Evolutionary conservation across 2,888 invertebrate species (phyloP).

Genomic region (Patella ulyssiponensis): DNA sequence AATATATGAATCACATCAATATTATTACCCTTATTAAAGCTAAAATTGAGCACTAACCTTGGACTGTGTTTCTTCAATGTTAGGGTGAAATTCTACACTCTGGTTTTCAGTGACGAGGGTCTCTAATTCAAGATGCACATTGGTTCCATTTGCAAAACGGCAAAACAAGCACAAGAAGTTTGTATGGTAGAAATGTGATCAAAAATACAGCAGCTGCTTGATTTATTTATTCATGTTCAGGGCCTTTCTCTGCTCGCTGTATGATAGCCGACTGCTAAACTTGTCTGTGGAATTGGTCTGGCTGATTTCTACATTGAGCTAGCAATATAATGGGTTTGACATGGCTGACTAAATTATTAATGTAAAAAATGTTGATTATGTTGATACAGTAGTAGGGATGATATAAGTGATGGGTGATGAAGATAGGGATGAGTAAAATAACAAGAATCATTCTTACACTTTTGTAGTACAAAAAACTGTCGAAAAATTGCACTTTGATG

Average conservation of each 20-base stretch:
- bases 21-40: too few relatives aligned
- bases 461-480: too few relatives aligned
- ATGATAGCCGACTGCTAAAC: neutral
- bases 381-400: too few relatives aligned
- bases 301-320: neutral
- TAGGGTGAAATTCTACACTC: neutral
- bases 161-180: slow-evolving; percentile 9
- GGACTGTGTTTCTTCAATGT: neutral
- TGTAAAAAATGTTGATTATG: neutral
- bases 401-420: too few relatives aligned
- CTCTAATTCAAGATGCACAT: slow-evolving; percentile 4
- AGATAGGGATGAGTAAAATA: too few relatives aligned
- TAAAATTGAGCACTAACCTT: too few relatives aligned
- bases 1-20: too few relatives aligned
- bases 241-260: slow-evolving; percentile 3
- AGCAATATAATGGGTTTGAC: neutral
- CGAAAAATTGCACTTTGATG: too few relatives aligned
- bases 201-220: slow-evolving; percentile 9
- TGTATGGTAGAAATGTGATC: slow-evolving; percentile 7
- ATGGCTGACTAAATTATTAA: slow-evolving; percentile 7
- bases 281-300: slow-evolving; percentile 6
- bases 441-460: too few relatives aligned
- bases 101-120: neutral
- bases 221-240: slow-evolving; percentile 1
- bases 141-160: slow-evolving; percentile 8